phyloP scores from a whole-genome alignment of 2,888 invertebrate species.

The Macrosiphum euphorbiae region DNA sequence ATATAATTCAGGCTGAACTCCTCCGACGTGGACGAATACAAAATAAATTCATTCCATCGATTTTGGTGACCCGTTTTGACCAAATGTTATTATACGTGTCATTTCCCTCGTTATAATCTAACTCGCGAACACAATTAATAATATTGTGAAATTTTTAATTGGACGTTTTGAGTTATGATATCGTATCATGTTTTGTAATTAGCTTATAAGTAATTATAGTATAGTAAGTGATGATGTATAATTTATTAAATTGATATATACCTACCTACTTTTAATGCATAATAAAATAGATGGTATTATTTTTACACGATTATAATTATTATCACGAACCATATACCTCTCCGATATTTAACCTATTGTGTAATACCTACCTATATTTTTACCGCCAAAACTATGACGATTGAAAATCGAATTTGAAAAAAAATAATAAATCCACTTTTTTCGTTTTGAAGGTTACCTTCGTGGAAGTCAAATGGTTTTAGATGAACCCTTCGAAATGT shows the following conservation, averaged over 20 bases:
- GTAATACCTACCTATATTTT: too few relatives aligned
- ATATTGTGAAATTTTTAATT: neutral
- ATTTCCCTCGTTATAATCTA: neutral
- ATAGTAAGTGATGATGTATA: neutral
- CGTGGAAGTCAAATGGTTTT: neutral
- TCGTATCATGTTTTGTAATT: neutral
- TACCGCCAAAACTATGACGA: neutral
- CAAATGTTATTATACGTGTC: neutral
- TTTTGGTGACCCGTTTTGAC: neutral
- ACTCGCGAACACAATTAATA: neutral
- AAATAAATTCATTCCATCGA: neutral
- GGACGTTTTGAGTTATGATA: neutral
- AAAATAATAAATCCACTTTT: neutral
- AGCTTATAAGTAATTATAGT: neutral
- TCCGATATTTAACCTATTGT: neutral
- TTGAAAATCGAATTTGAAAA: neutral
- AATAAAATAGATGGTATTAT: neutral
- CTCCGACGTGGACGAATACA: neutral
- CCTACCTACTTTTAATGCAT: neutral
- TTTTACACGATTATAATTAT: neutral
- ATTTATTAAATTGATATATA: neutral
- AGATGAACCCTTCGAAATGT: neutral
- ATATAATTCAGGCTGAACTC: neutral
- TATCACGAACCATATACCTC: neutral
- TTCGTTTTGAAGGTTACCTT: neutral